These are phyloP conservation scores for Balaenoptera acutorostrata DNA, from an alignment of 2,113 vertebrate genomes.

Conservation along the genomic window DNA sequence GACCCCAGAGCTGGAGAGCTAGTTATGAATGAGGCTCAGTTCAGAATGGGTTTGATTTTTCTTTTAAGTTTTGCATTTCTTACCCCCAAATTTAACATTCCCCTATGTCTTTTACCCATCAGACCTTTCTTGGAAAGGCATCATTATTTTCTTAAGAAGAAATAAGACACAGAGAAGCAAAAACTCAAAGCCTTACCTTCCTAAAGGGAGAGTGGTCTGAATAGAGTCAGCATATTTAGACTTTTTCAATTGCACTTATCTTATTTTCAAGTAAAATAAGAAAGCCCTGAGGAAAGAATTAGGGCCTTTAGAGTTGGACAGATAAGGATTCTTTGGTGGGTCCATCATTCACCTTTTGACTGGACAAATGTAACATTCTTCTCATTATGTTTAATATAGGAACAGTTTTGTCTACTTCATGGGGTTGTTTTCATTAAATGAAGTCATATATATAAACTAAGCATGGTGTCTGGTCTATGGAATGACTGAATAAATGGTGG, in stretches of 20 bases:
- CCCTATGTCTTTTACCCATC: not conserved
- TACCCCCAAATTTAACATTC: not conserved
- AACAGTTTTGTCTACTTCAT: not conserved
- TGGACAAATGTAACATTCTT: not conserved
- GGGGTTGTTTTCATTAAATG: conserved; percentile 5
- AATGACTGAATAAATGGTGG: conserved; percentile 21
- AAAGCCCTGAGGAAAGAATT: not conserved
- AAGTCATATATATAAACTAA: not conserved
- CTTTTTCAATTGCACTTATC: not conserved
- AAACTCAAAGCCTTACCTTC: not conserved
- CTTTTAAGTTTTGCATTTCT: not conserved
- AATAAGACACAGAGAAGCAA: not conserved
- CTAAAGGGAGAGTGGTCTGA: conserved; percentile 8
- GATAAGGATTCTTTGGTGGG: not conserved
- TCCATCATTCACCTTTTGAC: not conserved
- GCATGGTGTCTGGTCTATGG: not conserved
- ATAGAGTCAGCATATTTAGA: not conserved
- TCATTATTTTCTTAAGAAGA: not conserved
- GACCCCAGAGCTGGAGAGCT: not conserved
- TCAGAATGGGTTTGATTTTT: not conserved
- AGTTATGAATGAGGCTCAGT: not conserved
- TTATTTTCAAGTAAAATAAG: conserved; percentile 45
- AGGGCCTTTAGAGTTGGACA: not conserved
- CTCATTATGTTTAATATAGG: not conserved
- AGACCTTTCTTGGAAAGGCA: not conserved